Percentiles rank a stretch among this genome's conserved stretches.
Evolutionary conservation across 2,888 invertebrate species (phyloP).

Genomic region (Hetaerina titia): DNA sequence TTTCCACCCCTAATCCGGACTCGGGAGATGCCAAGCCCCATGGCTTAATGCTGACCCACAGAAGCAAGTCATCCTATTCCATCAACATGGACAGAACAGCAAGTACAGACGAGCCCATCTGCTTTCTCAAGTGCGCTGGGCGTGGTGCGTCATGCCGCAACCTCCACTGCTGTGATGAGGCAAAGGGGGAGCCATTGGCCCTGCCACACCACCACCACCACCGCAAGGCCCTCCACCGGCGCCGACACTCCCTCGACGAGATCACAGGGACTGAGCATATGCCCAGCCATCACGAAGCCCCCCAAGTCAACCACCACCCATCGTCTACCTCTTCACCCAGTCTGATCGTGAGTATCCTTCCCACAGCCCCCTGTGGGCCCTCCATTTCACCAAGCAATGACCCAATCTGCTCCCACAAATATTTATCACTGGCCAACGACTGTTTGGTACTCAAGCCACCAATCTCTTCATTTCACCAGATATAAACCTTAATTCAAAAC

Average conservation of each 20-base stretch:
- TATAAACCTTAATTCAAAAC: no score
- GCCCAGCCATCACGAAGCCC: not conserved
- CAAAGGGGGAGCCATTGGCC: constrained; percentile 23
- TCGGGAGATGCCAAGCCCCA: not conserved
- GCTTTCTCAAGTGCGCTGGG: constrained; percentile 38
- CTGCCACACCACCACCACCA: constrained; percentile 52
- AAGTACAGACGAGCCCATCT: not conserved
- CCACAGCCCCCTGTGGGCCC: no score
- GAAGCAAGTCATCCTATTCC: not conserved
- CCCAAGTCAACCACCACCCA: not conserved
- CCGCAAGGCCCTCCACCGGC: not conserved
- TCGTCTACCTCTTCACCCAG: not conserved
- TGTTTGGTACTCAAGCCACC: no score
- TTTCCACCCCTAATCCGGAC: not conserved
- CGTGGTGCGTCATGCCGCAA: constrained; percentile 14
- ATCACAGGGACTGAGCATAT: not conserved
- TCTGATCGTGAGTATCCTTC: not conserved
- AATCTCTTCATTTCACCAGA: no score
- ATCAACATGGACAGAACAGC: not conserved
- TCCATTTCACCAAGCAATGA: no score
- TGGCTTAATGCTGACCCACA: not conserved
- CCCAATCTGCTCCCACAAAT: no score
- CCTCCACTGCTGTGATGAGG: constrained; percentile 55
- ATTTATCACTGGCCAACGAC: no score
- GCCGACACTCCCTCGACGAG: constrained; percentile 38